A percentile compares a stretch with the other conserved stretches of the same genome.
Conservation (phyloP, 2,797 vertebrate species). For the Apodemus agrarius region DNA sequence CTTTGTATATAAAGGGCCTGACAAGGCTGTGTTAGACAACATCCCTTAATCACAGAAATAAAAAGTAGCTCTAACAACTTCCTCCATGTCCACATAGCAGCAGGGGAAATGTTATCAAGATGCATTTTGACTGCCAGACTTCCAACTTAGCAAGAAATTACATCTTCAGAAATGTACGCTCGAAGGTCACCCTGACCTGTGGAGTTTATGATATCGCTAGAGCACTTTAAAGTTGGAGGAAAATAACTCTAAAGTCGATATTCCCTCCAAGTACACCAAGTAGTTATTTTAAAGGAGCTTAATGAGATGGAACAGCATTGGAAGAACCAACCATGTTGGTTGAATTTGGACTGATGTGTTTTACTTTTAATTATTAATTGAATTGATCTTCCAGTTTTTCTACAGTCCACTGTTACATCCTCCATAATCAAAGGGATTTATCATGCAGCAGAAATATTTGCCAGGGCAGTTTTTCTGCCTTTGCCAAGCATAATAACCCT, state of each 20-base stretch:
- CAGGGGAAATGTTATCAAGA: neutral
- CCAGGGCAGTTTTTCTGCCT: neutral
- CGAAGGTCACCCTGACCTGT: slow-evolving; percentile 4
- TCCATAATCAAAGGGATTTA: slow-evolving; percentile 61
- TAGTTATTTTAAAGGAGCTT: slow-evolving; percentile 56
- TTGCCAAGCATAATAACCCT: neutral
- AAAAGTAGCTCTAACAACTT: neutral
- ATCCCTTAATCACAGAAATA: neutral
- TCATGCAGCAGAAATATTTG: slow-evolving; percentile 47
- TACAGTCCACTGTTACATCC: slow-evolving; percentile 2
- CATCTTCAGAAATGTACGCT: neutral
- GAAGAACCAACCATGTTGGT: neutral
- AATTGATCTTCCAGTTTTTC: slow-evolving; percentile 59
- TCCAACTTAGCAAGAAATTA: slow-evolving; percentile 20
- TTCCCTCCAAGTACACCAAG: neutral
- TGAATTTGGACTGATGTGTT: slow-evolving; percentile 35
- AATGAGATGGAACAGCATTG: slow-evolving; percentile 63
- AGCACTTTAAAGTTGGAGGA: slow-evolving; percentile 42
- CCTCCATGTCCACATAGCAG: neutral
- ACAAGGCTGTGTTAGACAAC: neutral
- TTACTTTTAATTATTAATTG: slow-evolving; percentile 58
- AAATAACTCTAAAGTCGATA: slow-evolving; percentile 45
- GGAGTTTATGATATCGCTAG: neutral
- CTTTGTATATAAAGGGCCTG: neutral
- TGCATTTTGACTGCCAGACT: neutral